phyloP scores from a whole-genome alignment of 2,888 invertebrate genomes.

The Gortyna flavago region DNA sequence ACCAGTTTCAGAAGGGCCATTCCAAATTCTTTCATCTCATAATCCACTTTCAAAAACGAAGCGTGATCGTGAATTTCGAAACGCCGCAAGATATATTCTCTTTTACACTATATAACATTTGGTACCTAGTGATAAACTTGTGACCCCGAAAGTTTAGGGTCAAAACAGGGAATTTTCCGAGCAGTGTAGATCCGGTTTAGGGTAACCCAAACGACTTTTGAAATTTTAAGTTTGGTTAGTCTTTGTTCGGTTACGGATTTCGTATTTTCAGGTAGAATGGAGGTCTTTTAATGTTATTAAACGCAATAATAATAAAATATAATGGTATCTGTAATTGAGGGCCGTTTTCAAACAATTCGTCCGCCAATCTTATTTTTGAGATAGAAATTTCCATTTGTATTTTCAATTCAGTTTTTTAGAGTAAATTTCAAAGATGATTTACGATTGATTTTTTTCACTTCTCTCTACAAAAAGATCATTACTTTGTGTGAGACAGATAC shows the following conservation, averaged over 20 bases:
- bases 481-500: neutral
- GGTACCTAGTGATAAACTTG: slow-evolving; percentile 41
- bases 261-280: slow-evolving; percentile 38
- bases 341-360: neutral
- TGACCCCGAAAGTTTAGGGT: slow-evolving; percentile 53
- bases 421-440: neutral
- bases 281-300: neutral
- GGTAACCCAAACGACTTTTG: slow-evolving; percentile 43
- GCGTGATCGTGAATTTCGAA: neutral
- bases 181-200: slow-evolving; percentile 34
- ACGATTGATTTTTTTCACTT: neutral
- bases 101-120: slow-evolving; percentile 34
- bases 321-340: neutral
- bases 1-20: slow-evolving; percentile 9
- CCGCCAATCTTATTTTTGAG: neutral
- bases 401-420: neutral
- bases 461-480: too few species aligned
- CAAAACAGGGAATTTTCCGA: slow-evolving; percentile 38
- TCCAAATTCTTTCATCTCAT: slow-evolving; percentile 26
- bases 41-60: slow-evolving; percentile 30
- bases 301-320: neutral
- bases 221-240: slow-evolving; percentile 51
- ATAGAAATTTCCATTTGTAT: neutral
- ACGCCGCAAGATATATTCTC: slow-evolving; percentile 25
- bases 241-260: slow-evolving; percentile 21